A percentile compares a stretch with the other conserved stretches of the same genome.
These are phyloP conservation scores for Mobula hypostoma DNA, from an alignment of 2,113 vertebrate species.

Conservation along the genomic window DNA sequence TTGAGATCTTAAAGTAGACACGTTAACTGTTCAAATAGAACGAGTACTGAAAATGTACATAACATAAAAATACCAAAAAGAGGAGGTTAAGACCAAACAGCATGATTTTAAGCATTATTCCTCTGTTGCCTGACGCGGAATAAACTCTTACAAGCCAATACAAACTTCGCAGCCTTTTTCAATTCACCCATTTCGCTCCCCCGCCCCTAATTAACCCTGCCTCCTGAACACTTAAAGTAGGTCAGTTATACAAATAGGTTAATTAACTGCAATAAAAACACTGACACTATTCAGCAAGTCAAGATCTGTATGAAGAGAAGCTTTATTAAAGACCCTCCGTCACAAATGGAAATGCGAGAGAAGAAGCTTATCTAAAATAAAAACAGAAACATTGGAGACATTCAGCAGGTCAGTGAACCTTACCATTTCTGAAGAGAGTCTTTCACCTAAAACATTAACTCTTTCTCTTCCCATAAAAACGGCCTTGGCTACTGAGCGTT, in stretches of 20 bases:
- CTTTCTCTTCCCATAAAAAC: too few species aligned
- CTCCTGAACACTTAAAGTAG: not conserved
- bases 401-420: too few species aligned
- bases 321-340: too few species aligned
- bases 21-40: not conserved
- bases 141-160: not conserved
- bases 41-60: not conserved
- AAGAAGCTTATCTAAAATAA: too few species aligned
- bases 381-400: too few species aligned
- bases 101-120: not conserved
- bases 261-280: not conserved
- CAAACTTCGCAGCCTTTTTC: not conserved
- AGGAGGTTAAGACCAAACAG: slow-evolving; percentile 11
- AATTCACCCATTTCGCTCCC: not conserved
- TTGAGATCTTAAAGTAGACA: not conserved
- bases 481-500: too few species aligned
- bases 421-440: too few species aligned
- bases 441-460: too few species aligned
- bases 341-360: too few species aligned
- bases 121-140: not conserved
- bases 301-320: too few species aligned
- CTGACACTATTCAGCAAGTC: too few species aligned
- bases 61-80: not conserved
- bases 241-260: not conserved
- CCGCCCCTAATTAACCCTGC: not conserved